A percentile compares a stretch with the other conserved stretches of the same genome.
These are phyloP conservation scores for Phyllotis vaccarum DNA, from an alignment of 2,797 vertebrate species.

Conservation along the genomic window DNA sequence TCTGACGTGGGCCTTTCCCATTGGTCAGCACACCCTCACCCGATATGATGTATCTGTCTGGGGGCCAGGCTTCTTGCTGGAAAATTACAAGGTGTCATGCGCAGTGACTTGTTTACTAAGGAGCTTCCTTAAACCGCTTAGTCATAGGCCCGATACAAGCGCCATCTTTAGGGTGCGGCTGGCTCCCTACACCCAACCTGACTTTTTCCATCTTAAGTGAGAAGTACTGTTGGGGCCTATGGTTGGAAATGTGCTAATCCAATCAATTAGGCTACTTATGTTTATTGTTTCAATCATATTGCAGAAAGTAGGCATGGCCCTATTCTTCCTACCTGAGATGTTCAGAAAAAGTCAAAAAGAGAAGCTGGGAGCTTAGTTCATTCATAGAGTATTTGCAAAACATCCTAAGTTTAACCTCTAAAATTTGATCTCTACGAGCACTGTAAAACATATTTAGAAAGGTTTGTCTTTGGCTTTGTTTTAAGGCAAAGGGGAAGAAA, in stretches of 20 bases:
- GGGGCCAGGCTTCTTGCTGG: too few species aligned
- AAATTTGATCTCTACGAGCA: not conserved
- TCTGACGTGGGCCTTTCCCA: too few species aligned
- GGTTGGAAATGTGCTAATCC: not conserved
- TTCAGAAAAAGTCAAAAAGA: not conserved
- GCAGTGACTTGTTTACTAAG: too few species aligned
- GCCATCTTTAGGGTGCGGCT: too few species aligned
- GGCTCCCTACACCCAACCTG: too few species aligned
- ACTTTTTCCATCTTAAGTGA: not conserved
- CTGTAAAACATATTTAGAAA: not conserved
- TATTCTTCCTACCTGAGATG: not conserved
- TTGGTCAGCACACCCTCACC: too few species aligned
- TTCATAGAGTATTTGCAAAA: not conserved
- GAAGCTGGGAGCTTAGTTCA: not conserved
- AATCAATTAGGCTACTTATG: not conserved
- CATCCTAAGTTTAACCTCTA: not conserved
- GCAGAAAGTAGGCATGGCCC: not conserved
- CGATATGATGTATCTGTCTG: too few species aligned
- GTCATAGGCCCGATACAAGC: too few species aligned
- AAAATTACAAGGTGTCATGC: too few species aligned
- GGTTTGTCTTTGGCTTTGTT: not conserved
- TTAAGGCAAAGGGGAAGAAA: not conserved
- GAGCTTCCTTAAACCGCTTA: too few species aligned
- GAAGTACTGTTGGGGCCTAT: not conserved
- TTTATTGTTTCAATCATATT: not conserved